A percentile compares a stretch with the other conserved stretches of the same genome.
These are phyloP conservation scores for Odontamblyopus rebecca DNA, from an alignment of 2,797 vertebrate species.

Conservation along the genomic window DNA sequence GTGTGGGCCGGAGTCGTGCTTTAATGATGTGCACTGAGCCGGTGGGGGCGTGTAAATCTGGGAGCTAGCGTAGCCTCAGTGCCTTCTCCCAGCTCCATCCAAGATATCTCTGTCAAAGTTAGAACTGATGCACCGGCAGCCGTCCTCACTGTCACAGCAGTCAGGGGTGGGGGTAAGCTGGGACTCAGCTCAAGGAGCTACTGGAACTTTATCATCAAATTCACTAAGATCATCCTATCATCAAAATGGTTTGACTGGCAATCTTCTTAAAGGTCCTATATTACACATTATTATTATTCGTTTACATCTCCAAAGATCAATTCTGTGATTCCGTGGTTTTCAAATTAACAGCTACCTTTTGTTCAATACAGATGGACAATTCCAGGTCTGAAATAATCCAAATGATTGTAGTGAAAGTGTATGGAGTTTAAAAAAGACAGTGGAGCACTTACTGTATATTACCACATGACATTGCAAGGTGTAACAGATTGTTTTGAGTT, in stretches of 20 bases:
- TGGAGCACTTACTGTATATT: no score
- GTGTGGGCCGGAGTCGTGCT: conserved; percentile 72
- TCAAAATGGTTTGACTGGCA: not conserved
- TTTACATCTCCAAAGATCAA: no score
- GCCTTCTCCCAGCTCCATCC: conserved; percentile 39
- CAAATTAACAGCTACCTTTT: no score
- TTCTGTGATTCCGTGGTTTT: no score
- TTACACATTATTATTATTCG: no score
- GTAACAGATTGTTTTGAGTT: no score
- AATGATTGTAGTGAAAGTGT: no score
- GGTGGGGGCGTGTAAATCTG: conserved; percentile 73
- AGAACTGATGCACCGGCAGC: conserved; percentile 55
- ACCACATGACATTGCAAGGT: no score
- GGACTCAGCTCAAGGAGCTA: not conserved
- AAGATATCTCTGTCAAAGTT: conserved; percentile 68
- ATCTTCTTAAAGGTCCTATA: not conserved
- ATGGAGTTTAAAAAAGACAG: no score
- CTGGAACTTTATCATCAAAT: not conserved
- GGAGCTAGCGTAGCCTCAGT: conserved; percentile 63
- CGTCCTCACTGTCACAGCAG: conserved; percentile 12
- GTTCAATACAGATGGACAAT: no score
- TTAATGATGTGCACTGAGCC: conserved; percentile 78
- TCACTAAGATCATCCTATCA: not conserved
- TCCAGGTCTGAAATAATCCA: no score
- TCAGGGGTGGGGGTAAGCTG: not conserved